Conservation (phyloP, 92 coral and sea anemone species). For the Bergia sp. region DNA sequence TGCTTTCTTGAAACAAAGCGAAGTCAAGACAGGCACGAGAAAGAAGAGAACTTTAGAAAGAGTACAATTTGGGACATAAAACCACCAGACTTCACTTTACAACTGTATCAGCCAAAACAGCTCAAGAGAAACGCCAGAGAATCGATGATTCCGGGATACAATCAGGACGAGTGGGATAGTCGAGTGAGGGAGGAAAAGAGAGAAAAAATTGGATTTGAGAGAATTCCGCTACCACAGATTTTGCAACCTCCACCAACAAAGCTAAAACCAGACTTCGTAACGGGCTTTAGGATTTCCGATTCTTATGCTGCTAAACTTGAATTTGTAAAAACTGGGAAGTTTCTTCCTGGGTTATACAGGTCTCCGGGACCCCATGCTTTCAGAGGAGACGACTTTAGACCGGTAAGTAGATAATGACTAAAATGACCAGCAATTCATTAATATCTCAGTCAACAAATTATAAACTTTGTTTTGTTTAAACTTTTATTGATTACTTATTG, state of each 20-base stretch:
- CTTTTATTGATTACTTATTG: neutral
- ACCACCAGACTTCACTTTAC: conserved; percentile 90
- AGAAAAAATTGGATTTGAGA: conserved; percentile 68
- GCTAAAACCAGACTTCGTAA: conserved; percentile 60
- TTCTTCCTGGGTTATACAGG: conserved; percentile 69
- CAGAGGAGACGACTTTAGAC: conserved; percentile 88
- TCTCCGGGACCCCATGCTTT: conserved; percentile 90
- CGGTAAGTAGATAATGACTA: conserved; percentile 63
- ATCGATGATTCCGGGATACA: conserved; percentile 74
- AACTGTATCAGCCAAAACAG: conserved; percentile 77
- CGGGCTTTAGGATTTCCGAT: conserved; percentile 78
- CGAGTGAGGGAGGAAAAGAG: conserved; percentile 57
- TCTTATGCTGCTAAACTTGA: conserved; percentile 67
- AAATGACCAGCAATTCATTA: neutral
- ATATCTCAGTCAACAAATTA: neutral
- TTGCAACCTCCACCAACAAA: conserved; percentile 62
- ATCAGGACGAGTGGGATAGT: conserved; percentile 74
- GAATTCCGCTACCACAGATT: conserved; percentile 80
- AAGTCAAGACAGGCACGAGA: conserved; percentile 48
- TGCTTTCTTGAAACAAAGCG: conserved; percentile 79
- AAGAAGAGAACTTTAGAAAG: conserved; percentile 36
- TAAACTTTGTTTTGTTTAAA: neutral
- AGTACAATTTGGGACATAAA: conserved; percentile 74
- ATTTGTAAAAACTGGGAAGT: conserved; percentile 77
- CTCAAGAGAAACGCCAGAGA: conserved; percentile 71